A percentile compares a stretch with the other conserved stretches of the same genome.
Conservation (phyloP, 2,797 vertebrate species). For the Loris lydekkerianus region DNA sequence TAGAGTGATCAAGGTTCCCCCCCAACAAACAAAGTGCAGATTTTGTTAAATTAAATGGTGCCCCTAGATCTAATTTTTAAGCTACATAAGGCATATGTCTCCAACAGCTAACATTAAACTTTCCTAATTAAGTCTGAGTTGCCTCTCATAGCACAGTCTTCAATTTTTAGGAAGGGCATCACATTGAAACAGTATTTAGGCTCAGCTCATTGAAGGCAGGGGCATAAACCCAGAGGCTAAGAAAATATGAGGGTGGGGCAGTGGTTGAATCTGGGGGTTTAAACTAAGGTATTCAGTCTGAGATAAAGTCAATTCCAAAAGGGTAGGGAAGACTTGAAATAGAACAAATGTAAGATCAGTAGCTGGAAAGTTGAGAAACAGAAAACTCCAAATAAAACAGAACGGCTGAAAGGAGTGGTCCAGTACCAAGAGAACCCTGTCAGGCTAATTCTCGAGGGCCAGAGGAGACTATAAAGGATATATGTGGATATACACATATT, state of each 20-base stretch:
- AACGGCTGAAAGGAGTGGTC: neutral
- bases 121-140: conserved; percentile 61
- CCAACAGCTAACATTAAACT: conserved; percentile 73
- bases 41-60: conserved; percentile 75
- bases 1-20: conserved; percentile 64
- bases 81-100: conserved; percentile 50
- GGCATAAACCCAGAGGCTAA: neutral
- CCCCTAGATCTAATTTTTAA: conserved; percentile 63
- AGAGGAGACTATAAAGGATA: neutral
- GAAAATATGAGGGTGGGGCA: neutral
- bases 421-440: neutral
- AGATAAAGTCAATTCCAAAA: neutral
- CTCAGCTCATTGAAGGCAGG: neutral
- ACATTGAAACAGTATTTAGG: neutral
- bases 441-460: neutral
- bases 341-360: neutral
- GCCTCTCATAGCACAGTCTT: neutral
- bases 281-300: neutral
- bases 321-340: neutral
- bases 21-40: conserved; percentile 61
- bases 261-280: neutral
- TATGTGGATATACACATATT: no score
- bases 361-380: neutral
- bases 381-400: neutral
- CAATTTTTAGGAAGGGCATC: neutral